Percentiles rank a stretch among this genome's conserved stretches.
Conservation (phyloP, 2,888 invertebrate genomes). For the Noctua janthina region DNA sequence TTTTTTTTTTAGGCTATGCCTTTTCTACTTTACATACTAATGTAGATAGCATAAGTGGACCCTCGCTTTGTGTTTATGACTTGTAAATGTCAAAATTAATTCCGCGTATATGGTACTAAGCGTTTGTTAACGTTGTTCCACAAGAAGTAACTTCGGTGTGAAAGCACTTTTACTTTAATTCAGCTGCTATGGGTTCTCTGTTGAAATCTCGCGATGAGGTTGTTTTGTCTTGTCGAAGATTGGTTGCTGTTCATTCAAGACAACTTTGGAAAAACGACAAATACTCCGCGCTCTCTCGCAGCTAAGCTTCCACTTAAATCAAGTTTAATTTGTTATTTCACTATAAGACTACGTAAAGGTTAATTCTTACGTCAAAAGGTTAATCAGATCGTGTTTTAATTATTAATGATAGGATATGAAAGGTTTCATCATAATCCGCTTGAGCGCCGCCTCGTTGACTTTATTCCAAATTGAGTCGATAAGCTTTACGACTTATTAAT, state of each 20-base stretch:
- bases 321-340: not conserved
- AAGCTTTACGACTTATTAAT: constrained; percentile 39
- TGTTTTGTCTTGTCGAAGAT: not conserved
- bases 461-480: constrained; percentile 44
- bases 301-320: not conserved
- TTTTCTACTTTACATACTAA: not conserved
- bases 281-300: not conserved
- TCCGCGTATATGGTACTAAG: not conserved
- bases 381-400: constrained; percentile 41
- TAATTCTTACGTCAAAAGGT: constrained; percentile 5
- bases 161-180: not conserved
- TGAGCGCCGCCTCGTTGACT: constrained; percentile 36
- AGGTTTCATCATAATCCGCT: constrained; percentile 33
- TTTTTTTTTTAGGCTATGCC: not conserved
- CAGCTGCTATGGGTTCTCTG: not conserved
- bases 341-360: not conserved
- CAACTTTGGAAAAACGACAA: not conserved
- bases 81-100: not conserved
- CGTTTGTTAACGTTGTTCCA: not conserved
- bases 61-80: not conserved
- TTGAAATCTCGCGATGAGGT: not conserved
- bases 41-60: not conserved
- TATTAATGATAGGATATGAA: constrained; percentile 29
- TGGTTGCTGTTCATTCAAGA: not conserved
- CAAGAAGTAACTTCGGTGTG: not conserved